These are phyloP conservation scores for Aphaenogaster ashmeadi DNA, from an alignment of 1,140 invertebrate species.

Conservation along the genomic window DNA sequence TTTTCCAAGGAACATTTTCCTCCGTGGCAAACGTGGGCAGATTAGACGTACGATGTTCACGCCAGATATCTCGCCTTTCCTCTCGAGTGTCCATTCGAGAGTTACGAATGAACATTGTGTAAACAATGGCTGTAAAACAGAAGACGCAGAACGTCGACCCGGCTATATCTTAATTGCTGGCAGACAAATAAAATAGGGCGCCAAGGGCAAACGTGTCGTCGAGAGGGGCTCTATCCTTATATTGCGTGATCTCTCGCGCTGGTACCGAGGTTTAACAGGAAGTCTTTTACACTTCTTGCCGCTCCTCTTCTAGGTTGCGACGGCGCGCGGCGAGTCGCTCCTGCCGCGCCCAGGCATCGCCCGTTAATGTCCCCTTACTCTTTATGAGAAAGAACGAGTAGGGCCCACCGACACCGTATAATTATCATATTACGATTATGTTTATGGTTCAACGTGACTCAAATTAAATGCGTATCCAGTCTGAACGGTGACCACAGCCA, in stretches of 20 bases:
- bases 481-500: not conserved
- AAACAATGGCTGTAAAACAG: conserved; percentile 43
- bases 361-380: conserved; percentile 50
- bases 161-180: conserved; percentile 49
- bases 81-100: conserved; percentile 12
- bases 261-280: conserved; percentile 22
- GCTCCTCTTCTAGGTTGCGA: not conserved
- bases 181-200: not conserved
- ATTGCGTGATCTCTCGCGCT: conserved; percentile 1
- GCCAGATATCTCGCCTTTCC: not conserved
- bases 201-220: not conserved
- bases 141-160: not conserved
- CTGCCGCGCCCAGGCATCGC: conserved; percentile 9
- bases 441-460: conserved; percentile 71
- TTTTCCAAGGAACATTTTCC: conserved; percentile 17
- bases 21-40: not conserved
- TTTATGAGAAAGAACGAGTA: conserved; percentile 46
- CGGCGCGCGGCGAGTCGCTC: not conserved
- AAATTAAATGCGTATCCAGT: conserved; percentile 76
- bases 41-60: not conserved
- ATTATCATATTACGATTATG: conserved; percentile 81
- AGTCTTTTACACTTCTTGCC: conserved; percentile 46
- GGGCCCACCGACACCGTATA: conserved; percentile 66
- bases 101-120: conserved; percentile 22
- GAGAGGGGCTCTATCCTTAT: not conserved